Conservation (phyloP, 2,888 invertebrate species). For the Zelleria hepariella region DNA sequence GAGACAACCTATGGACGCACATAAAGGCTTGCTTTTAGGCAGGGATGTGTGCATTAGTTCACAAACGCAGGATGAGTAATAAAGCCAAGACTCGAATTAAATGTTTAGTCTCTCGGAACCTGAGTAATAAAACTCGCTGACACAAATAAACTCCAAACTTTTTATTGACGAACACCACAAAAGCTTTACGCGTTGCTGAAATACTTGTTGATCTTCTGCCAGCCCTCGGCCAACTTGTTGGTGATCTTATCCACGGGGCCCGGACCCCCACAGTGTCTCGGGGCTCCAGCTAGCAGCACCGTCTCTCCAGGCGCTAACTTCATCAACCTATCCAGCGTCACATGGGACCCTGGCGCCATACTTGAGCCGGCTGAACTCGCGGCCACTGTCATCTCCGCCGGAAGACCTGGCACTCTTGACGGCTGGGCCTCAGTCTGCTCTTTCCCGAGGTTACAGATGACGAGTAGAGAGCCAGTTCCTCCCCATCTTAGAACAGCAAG, state of each 20-base stretch:
- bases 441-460: conserved; percentile 59
- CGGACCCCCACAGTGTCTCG: conserved; percentile 57
- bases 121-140: conserved; percentile 8
- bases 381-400: conserved; percentile 50
- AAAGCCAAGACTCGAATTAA: no score
- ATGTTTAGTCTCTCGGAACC: conserved; percentile 6
- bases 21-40: no score
- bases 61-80: no score
- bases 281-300: conserved; percentile 45
- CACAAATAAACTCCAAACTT: neutral
- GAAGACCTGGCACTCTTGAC: conserved; percentile 47
- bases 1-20: no score
- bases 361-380: conserved; percentile 45
- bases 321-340: conserved; percentile 36
- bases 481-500: conserved; percentile 54
- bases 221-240: conserved; percentile 55
- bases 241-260: conserved; percentile 64
- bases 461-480: conserved; percentile 43
- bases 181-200: conserved; percentile 28
- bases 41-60: no score
- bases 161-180: neutral
- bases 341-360: conserved; percentile 36
- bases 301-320: conserved; percentile 48
- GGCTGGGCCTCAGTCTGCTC: conserved; percentile 56
- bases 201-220: conserved; percentile 65